Evolutionary conservation across 2,797 vertebrate species (phyloP).

Genomic region (Tapirus indicus): DNA sequence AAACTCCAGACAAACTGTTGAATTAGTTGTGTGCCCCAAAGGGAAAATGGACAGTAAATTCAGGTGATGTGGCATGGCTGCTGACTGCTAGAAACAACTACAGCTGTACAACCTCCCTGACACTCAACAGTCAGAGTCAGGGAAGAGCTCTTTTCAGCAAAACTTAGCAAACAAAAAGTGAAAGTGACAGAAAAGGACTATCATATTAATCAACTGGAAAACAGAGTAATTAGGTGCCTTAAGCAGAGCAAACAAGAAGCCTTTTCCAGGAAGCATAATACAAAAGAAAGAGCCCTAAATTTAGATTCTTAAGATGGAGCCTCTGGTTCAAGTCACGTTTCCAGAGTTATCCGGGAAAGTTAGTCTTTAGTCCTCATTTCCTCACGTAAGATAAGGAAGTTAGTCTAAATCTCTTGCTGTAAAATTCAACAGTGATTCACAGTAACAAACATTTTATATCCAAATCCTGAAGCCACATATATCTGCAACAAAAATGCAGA

Average conservation of each 20-base stretch:
- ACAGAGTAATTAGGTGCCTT: not conserved
- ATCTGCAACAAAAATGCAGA: conserved; percentile 25
- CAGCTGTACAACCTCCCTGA: not conserved
- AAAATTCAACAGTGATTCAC: not conserved
- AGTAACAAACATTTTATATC: conserved; percentile 41
- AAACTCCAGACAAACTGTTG: not conserved
- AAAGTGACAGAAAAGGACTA: not conserved
- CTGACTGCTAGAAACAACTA: not conserved
- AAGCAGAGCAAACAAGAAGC: not conserved
- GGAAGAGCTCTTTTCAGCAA: conserved; percentile 29
- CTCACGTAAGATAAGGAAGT: not conserved
- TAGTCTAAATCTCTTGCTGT: conserved; percentile 39
- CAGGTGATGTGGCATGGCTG: not conserved
- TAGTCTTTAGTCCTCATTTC: conserved; percentile 6
- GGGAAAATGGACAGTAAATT: not conserved
- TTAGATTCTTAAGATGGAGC: conserved; percentile 18
- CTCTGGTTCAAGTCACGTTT: not conserved
- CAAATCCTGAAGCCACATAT: not conserved
- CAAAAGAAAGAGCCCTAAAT: not conserved
- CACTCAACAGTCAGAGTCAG: not conserved
- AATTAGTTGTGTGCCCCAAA: not conserved
- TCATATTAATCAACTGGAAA: not conserved
- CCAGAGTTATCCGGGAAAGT: not conserved
- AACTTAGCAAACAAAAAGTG: conserved; percentile 28
- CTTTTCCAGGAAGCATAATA: not conserved